Evolutionary conservation across 2,888 invertebrate genomes (phyloP), one percentile per base, ranked within the genome.

Genomic region (Scaptomyza cyrtandrae): DNA sequence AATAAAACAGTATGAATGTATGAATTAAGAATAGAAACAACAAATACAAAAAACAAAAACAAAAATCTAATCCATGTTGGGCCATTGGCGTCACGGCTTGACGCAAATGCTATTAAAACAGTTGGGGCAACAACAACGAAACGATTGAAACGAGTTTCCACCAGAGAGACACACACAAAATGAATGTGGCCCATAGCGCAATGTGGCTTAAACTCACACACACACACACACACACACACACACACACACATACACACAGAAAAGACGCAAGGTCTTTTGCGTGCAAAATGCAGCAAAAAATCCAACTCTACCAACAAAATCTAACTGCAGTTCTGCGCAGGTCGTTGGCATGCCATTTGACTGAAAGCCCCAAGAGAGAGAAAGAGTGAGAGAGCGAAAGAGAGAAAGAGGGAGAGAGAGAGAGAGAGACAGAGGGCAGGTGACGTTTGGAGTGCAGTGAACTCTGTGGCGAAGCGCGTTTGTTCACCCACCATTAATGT

Each of bases 311-410:
- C 11, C 35, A 57, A 33, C 52, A 57, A 81, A 87, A 87, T 77
- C 81, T 88, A 86, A 78, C 81, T 80, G 88, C 89, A 86, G 71
- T 78, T 87, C 82, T 88, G 86, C 89, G 88, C 82, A 82, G 82
- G 86, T 89, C 88, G 88, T 89, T 86, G 89, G 72, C 83, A 78
- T 78, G 50, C 37, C 68, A 75, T 81, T 68, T 79, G 66, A 64
- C 62, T 14, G 9, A 39, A 54, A 70, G 31, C 39, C n/a, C n/a
- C n/a, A n/a, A 24, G 62, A 46, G 37, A 62, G 10, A 57, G 46
- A 19, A 41, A 35, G 41, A 46, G 44, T 33, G 55, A 54, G 67
- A 68, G 58, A 44, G 58, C 19, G 49, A 33, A 14, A 11, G 10
- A 1, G 27, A 31, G 3, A 11, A 11, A 7, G 6, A 31, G 13